Percentiles rank a stretch among this genome's conserved stretches.
Conservation (phyloP, 2,113 vertebrate species). For the Pao palembangensis region DNA sequence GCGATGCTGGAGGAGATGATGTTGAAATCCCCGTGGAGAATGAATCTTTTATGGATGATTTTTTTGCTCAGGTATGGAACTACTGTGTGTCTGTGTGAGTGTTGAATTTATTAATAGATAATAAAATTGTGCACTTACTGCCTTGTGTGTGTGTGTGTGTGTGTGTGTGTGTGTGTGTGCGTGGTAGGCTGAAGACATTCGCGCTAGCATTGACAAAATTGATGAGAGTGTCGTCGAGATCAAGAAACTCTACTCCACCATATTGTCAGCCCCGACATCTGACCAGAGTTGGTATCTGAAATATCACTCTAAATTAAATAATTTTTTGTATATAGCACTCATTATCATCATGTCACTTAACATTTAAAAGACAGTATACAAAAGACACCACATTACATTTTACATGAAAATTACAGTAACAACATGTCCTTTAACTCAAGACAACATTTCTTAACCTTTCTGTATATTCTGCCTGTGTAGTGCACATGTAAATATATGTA, state of each 20-base stretch:
- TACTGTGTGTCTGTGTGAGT: background rate
- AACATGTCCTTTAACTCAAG: too few relatives aligned
- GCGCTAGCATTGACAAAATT: slow-evolving; percentile 88
- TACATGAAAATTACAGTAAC: too few relatives aligned
- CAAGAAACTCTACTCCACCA: slow-evolving; percentile 90
- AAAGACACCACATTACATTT: too few relatives aligned
- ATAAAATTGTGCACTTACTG: background rate
- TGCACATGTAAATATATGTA: too few relatives aligned
- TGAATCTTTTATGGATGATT: slow-evolving; percentile 91
- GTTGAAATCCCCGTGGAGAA: slow-evolving; percentile 85
- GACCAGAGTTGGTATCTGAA: slow-evolving; percentile 82
- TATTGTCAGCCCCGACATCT: slow-evolving; percentile 87
- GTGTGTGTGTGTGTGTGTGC: slow-evolving; percentile 19
- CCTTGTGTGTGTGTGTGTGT: background rate
- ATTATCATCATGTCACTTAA: too few relatives aligned
- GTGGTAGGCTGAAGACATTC: slow-evolving; percentile 86
- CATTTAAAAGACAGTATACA: too few relatives aligned
- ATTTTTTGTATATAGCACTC: too few relatives aligned
- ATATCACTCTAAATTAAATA: too few relatives aligned
- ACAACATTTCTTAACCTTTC: too few relatives aligned
- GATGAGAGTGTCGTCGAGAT: slow-evolving; percentile 85
- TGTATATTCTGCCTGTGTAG: too few relatives aligned
- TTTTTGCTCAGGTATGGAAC: slow-evolving; percentile 83
- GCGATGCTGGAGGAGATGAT: slow-evolving; percentile 77
- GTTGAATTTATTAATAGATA: background rate